Base-by-base conservation (phyloP, 2,888 invertebrate genomes). In the Drosophila demipolita region DNA sequence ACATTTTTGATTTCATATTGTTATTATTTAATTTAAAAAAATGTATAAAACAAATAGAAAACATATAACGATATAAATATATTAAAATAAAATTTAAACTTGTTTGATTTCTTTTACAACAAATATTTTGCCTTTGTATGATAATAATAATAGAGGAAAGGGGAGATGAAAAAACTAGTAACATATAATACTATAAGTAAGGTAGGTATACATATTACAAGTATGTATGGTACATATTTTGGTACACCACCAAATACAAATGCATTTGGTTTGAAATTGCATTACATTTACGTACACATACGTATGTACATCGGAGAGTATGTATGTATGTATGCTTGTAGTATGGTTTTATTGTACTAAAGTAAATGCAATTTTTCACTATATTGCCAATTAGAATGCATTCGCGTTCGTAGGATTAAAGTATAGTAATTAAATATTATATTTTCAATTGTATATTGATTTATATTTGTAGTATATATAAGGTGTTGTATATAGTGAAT, bases 361-460 rank as follows among this genome's bases (percentile, higher is more conserved):
- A 20, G 78, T 71, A 78, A 77, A 78, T 72, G 77, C 78, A 78
- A 77, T 42, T 72, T 40, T 29, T 63, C 36, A 49, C 73, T 67
- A 82, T 64, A 65, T 60, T 68, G 64, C 65, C 75, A 67, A 80
- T 66, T 60, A 40, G 40, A 42, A 42, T 59, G 35, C 58, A 32
- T 59, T 52, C 29, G 49, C 29, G 55, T 35, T 52, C 55, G 55
- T 38, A 40, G 48, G 52, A 59, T 45, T 61, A 26, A 45, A 23
- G 60, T 57, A 42, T 52, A 38, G 40, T 26, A 58, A 64, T 53
- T 50, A 61, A 35, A 55, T 58, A 59, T 42, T 38, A 55, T 49
- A 50, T 38, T n/a, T 23, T 20, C 50, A 52, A 60, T 26, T 62
- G 32, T 48, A 57, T 57, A 58, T 63, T 58, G 35, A 29, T 35